Conservation (phyloP, 2,888 invertebrate genomes). For the Sturmia bella region DNA sequence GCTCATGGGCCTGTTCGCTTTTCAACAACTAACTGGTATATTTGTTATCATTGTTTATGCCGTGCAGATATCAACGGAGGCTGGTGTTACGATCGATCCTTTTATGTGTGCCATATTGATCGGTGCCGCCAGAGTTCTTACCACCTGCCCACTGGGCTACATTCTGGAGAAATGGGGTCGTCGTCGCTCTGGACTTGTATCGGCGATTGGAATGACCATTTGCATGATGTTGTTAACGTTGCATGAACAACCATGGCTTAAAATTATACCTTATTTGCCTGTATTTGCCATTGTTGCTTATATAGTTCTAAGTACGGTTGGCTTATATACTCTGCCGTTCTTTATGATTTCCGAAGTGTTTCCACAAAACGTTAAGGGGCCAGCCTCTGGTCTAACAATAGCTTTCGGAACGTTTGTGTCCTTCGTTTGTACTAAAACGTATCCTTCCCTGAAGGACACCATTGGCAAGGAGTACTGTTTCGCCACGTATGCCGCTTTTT, state of each 20-base stretch:
- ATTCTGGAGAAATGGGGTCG: slow-evolving; percentile 85
- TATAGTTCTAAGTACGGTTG: slow-evolving; percentile 82
- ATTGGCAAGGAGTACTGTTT: slow-evolving; percentile 86
- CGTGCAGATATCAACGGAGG: slow-evolving; percentile 85
- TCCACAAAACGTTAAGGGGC: slow-evolving; percentile 84
- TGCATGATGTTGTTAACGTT: slow-evolving; percentile 84
- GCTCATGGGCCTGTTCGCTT: slow-evolving; percentile 86
- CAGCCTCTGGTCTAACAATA: slow-evolving; percentile 87
- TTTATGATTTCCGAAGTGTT: slow-evolving; percentile 89
- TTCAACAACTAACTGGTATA: slow-evolving; percentile 87
- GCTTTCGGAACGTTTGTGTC: slow-evolving; percentile 86
- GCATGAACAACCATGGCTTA: slow-evolving; percentile 79
- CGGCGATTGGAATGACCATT: slow-evolving; percentile 85
- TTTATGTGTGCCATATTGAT: slow-evolving; percentile 86
- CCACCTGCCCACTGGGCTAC: slow-evolving; percentile 85
- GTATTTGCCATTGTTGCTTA: slow-evolving; percentile 77
- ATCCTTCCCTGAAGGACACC: slow-evolving; percentile 84
- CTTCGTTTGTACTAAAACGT: slow-evolving; percentile 86
- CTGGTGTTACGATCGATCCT: slow-evolving; percentile 85
- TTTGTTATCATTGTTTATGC: slow-evolving; percentile 89
- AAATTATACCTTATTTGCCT: slow-evolving; percentile 76
- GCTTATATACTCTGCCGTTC: slow-evolving; percentile 87
- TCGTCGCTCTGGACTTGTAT: slow-evolving; percentile 85
- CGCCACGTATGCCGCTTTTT: slow-evolving; percentile 84
- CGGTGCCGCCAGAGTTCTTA: slow-evolving; percentile 85